These are phyloP conservation scores for Anseranas semipalmata DNA, from an alignment of 2,113 vertebrate species.

Conservation along the genomic window DNA sequence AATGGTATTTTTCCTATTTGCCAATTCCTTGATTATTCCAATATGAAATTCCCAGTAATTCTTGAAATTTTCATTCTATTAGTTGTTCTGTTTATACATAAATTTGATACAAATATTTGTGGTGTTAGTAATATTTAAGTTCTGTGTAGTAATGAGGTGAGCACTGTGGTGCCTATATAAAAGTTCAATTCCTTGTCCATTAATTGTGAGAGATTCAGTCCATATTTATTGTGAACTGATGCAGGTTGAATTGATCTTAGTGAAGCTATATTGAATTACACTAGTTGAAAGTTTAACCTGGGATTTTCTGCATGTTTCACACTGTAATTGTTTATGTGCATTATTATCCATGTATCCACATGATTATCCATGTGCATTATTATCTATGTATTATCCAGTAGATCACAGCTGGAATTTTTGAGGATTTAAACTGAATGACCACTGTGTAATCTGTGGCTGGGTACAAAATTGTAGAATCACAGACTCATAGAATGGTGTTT, in stretches of 20 bases:
- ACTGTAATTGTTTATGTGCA: background rate
- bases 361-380: background rate
- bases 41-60: background rate
- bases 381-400: background rate
- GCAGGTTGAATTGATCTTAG: background rate
- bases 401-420: background rate
- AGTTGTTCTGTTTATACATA: background rate
- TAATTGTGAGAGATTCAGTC: background rate
- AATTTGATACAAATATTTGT: background rate
- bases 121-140: background rate
- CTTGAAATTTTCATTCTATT: background rate
- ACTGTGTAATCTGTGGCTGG: background rate
- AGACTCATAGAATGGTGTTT: background rate
- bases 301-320: background rate
- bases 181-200: background rate
- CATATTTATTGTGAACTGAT: background rate
- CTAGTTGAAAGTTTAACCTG: background rate
- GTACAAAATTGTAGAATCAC: background rate
- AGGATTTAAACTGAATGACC: background rate
- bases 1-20: background rate
- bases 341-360: background rate
- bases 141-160: background rate
- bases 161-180: background rate
- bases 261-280: background rate
- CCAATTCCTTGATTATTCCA: background rate